Conservation (phyloP, 1,140 invertebrate genomes). For the Saccostrea echinata region DNA sequence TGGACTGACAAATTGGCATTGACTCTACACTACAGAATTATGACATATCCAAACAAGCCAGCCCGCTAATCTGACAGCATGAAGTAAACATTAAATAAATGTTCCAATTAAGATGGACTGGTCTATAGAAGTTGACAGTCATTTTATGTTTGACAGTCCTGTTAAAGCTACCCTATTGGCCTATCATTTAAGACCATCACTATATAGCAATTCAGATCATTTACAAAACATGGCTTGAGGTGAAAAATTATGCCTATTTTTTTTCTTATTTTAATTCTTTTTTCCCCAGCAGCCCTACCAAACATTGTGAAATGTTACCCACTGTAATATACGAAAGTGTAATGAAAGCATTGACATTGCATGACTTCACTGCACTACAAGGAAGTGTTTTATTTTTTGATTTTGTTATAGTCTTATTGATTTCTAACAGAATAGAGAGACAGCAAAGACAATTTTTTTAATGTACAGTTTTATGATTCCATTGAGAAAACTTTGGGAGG, state of each 20-base stretch:
- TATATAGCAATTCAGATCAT: not conserved
- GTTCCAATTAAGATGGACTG: constrained; percentile 15
- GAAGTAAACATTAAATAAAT: constrained; percentile 22
- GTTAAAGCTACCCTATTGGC: not conserved
- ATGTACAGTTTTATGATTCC: too few species aligned
- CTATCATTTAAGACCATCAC: not conserved
- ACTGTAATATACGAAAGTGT: too few species aligned
- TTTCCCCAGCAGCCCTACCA: too few species aligned
- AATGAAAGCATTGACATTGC: too few species aligned
- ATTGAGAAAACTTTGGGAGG: too few species aligned
- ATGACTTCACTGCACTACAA: too few species aligned
- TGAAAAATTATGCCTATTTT: not conserved
- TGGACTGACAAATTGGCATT: not conserved
- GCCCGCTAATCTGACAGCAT: constrained; percentile 13
- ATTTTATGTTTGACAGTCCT: not conserved
- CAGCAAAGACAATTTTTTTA: too few species aligned
- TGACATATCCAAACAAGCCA: constrained; percentile 13
- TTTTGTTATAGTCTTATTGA: too few species aligned
- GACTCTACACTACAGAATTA: constrained; percentile 28
- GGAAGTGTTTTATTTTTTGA: too few species aligned
- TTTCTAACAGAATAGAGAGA: too few species aligned
- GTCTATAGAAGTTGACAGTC: not conserved
- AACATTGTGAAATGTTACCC: too few species aligned
- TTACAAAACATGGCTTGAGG: not conserved
- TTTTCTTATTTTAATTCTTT: not conserved